A percentile compares a stretch with the other conserved stretches of the same genome.
These are phyloP conservation scores for Zaprionus lineosus DNA, from an alignment of 2,888 invertebrate genomes.

Conservation along the genomic window DNA sequence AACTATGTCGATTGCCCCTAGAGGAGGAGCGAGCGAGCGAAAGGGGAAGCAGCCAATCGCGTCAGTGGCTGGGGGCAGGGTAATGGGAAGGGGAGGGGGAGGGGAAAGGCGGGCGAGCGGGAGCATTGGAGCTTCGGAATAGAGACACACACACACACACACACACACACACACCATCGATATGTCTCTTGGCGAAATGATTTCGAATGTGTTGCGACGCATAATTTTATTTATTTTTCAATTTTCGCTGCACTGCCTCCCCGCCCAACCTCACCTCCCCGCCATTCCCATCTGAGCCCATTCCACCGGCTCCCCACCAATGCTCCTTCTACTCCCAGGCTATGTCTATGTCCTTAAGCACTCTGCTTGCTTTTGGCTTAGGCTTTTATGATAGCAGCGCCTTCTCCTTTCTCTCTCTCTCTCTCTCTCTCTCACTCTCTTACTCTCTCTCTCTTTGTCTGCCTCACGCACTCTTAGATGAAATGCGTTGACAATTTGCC, in stretches of 20 bases:
- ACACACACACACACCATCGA: conserved; percentile 28
- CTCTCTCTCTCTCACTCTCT: not conserved
- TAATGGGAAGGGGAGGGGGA: too few relatives aligned
- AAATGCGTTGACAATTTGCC: conserved; percentile 54
- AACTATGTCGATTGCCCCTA: conserved; percentile 20
- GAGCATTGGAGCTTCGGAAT: too few relatives aligned
- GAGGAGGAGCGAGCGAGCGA: too few relatives aligned
- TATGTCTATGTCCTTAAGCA: conserved; percentile 51
- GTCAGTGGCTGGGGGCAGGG: too few relatives aligned
- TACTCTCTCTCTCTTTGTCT: not conserved
- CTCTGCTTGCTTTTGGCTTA: conserved; percentile 55
- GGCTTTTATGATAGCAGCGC: conserved; percentile 63
- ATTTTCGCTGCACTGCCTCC: conserved; percentile 59
- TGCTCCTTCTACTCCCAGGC: too few relatives aligned
- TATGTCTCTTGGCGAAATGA: conserved; percentile 52
- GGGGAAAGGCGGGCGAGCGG: too few relatives aligned
- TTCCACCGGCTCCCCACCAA: conserved; percentile 1
- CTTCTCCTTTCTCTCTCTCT: not conserved
- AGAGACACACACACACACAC: not conserved
- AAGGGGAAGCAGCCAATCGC: too few relatives aligned
- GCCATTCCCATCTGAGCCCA: conserved; percentile 9
- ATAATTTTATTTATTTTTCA: conserved; percentile 77
- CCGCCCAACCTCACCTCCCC: too few relatives aligned
- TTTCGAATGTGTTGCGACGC: conserved; percentile 64
- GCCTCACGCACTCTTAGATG: not conserved